Evolutionary conservation across 2,113 vertebrate genomes (phyloP), one percentile per base, ranked within the genome.

Genomic region (Pogona vitticeps): DNA sequence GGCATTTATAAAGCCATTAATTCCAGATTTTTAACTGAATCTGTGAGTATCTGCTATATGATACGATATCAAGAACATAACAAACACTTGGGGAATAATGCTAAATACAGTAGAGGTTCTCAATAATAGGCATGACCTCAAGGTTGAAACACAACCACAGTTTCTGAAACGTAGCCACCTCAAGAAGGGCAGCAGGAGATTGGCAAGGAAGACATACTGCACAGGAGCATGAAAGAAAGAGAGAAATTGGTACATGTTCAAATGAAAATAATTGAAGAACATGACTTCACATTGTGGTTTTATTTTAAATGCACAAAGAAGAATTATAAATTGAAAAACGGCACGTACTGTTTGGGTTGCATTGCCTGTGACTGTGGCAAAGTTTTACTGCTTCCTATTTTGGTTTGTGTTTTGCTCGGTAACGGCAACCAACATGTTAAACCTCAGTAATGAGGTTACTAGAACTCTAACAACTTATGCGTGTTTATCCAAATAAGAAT

Each of bases 371-470:
- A 38, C 12, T 7, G 56, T 81, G 36, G 42, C 26, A 42, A 31
- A 42, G 42, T 21, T 72, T 38, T 31, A 21, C 31, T 20, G 21
- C 18, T 78, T 31, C 82, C 82, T 70, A 38, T 14, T 13, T 58
- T 68, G 31, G 38, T 76, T 76, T 31, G 17, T 3, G 46, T 42
- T 68, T 3, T 65, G 0, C 71, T 76, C 46, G 0, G 40, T 14
- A 61, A 80, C 33, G 61, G 20, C 36, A 6, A 36, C 2, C 1
- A 56, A 26, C 12, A 0, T 87, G 7, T 14, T 14, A 71, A 3
- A 6, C 0, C 20, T 6, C 0, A 26, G 40, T 36, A 68, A 13
- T 20, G 36, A 21, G 63, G 1, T 80, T 10, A 4, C 20, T 6
- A 63, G 56, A 0, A 70, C 72, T 18, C 67, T 56, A 17, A 23